These are phyloP conservation scores for Aphodius sticticus DNA, from an alignment of 2,888 invertebrate genomes.

Conservation along the genomic window DNA sequence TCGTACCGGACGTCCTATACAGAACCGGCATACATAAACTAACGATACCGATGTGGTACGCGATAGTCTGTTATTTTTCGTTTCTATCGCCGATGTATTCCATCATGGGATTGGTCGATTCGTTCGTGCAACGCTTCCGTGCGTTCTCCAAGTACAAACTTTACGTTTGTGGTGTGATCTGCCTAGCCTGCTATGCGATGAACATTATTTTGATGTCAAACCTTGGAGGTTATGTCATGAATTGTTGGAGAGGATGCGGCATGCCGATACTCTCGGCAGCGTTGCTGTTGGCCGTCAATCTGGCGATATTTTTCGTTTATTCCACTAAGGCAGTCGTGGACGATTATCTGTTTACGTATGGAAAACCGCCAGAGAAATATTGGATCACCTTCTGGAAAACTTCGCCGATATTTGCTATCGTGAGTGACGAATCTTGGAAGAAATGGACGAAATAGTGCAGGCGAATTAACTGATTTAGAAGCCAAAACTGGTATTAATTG, in stretches of 20 bases:
- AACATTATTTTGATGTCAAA: not conserved
- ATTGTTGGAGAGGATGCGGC: constrained; percentile 14
- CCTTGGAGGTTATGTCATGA: not conserved
- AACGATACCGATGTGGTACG: constrained; percentile 31
- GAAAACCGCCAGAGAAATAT: constrained; percentile 30
- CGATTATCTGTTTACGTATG: constrained; percentile 32
- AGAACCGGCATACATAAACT: constrained; percentile 16
- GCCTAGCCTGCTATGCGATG: constrained; percentile 6
- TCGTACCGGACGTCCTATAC: constrained; percentile 31
- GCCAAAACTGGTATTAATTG: too few species aligned
- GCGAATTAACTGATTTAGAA: too few species aligned
- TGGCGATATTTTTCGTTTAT: constrained; percentile 32
- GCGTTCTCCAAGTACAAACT: constrained; percentile 17
- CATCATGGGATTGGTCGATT: constrained; percentile 29
- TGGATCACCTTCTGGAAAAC: constrained; percentile 31
- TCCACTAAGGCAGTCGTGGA: constrained; percentile 26
- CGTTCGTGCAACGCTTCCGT: constrained; percentile 23
- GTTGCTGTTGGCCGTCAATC: constrained; percentile 20
- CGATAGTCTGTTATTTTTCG: constrained; percentile 16
- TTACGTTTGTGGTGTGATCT: constrained; percentile 9
- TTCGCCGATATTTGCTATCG: constrained; percentile 31
- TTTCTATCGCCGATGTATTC: constrained; percentile 28
- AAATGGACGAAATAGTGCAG: not conserved
- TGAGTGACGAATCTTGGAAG: not conserved
- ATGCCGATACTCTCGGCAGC: constrained; percentile 23